Base-by-base conservation (phyloP, 1,140 invertebrate genomes). In the Tyrophagus putrescentiae region DNA sequence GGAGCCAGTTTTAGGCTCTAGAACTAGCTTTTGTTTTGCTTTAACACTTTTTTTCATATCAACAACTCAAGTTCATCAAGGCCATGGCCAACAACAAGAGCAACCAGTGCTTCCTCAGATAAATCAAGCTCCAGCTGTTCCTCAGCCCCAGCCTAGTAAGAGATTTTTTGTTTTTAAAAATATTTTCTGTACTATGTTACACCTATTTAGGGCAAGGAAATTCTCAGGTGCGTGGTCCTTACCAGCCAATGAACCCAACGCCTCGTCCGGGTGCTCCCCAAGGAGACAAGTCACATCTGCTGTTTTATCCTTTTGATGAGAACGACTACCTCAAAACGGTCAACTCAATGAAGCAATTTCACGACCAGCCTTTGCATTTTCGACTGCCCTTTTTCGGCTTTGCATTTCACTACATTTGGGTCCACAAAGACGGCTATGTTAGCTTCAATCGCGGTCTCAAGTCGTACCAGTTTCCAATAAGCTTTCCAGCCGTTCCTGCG, bases 311-410 rank as follows among this genome's bases (percentile, higher is more conserved):
- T 3, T 62, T 61, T 23, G 41, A 57, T 3, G 42, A 48, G 41
- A 11, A 28, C 16, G 58, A 66, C 44, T 56, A 58, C 4, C 32
- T 62, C 0, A 31, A 57, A 1, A 57, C 58, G 7, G 62, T 67
- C 13, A 65, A 64, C 36, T 60, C 64, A 59, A 60, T 56, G n/a
- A 68, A 67, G 61, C 61, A 67, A n/a, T 62, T 67, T 9, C 62
- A 72, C 50, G 69, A 70, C 61, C 58, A 64, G 27, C 66, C 71
- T 28, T 61, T 70, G 21, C 64, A 60, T n/a, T 94, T 93, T 67
- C 86, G 91, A 65, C 71, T 93, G 44, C 90, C 90, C 0, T 94
- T 91, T 73, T 93, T 83, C 68, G 90, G 90, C 0, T 93, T 93
- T 66, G 78, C 87, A 64, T 93, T 84, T 68, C 93, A 93, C 73